Evolutionary conservation across 1,140 invertebrate genomes (phyloP), one percentile per base, ranked within the genome.

Genomic region (Bilobella aurantiaca): DNA sequence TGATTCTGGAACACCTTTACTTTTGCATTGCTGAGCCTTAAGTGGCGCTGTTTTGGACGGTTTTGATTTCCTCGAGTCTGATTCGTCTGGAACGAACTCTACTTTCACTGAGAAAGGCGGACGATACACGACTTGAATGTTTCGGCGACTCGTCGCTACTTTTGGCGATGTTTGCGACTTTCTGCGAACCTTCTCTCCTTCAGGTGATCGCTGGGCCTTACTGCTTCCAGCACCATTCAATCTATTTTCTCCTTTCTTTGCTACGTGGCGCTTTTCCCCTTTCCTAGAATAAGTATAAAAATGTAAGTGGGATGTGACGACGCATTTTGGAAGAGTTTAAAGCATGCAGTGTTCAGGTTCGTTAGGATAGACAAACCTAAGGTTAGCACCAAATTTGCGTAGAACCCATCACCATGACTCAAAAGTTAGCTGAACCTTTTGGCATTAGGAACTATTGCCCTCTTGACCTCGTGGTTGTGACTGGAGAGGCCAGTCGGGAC

Each of bases 21-120:
- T n/a, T 58, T 68, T 68, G 18, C 27, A 21, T 16, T 21, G 5
- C 2, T 21, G 23, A 34, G 25, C n/a, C 34, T 57, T 47, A 29
- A 21, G 25, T 29, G 34, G 49, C 8, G 5, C 49, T 14, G 49
- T 23, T 30, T 12, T 27, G 29, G 46, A n/a, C 32, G n/a, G 34
- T 58, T 58, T 29, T 27, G 30, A 23, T 34, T 28, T 8, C n/a
- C 23, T 42, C 28, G 21, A 58, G 14, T 62, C 28, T 23, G 27
- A 12, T 29, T 56, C 62, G 29, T 63, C 42, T 12, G 60, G 60
- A 12, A 47, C 60, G 37, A 61, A 68, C 58, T 27, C 49, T 12
- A 70, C 65, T 58, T 65, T 70, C 1, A 73, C 56, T 1, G 71
- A 73, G 34, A 73, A 73, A 18, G 71, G 71, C 27, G 71, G 62